Evolutionary conservation across 2,113 vertebrate species (phyloP), one percentile per base, ranked within the genome.

Genomic region (Isurus oxyrinchus): DNA sequence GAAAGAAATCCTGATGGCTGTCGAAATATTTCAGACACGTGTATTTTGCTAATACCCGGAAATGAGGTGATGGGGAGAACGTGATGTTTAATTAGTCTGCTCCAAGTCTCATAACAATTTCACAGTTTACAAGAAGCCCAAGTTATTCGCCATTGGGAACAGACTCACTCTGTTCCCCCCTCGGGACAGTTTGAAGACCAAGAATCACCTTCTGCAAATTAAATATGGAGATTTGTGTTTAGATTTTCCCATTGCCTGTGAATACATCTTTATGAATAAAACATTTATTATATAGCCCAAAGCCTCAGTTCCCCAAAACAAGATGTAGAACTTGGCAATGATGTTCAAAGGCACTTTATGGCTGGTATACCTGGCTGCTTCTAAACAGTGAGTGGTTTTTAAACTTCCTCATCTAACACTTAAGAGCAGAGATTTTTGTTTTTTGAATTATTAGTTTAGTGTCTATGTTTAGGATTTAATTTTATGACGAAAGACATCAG

Each of bases 201-300:
- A 84, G 40, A 40, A 61, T 93, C 57, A 7, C 14, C 90, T 44
- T 13, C 90, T 21, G 59, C 5, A 93, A 93, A 93, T 93, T 93
- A 93, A 93, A 63, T 93, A 93, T 93, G 90, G 59, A 93, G 90
- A 93, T 93, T n/a, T 61, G 5, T 61, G n/a, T 93, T 93, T 93
- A n/a, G 57, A 40, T 63, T 93, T 91, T 93, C 90, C 57, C 57
- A 21, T 61, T 61, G 57, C 90, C 31, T 19, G 35, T 93, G 35
- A 61, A 5, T 63, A 93, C 59, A 13, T 21, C 90, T 8, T 93
- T 63, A 93, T 93, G 90, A 93, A 93, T 93, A 63, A 93, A 93
- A 93, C 90, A 93, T 61, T n/a, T 55, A n/a, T 93, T 21, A 63
- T 21, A 63, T 40, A 21, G 35, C 90, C 59, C 59, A n/a, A 19